Conservation (phyloP, 2,113 vertebrate genomes). For the Indicator indicator region DNA sequence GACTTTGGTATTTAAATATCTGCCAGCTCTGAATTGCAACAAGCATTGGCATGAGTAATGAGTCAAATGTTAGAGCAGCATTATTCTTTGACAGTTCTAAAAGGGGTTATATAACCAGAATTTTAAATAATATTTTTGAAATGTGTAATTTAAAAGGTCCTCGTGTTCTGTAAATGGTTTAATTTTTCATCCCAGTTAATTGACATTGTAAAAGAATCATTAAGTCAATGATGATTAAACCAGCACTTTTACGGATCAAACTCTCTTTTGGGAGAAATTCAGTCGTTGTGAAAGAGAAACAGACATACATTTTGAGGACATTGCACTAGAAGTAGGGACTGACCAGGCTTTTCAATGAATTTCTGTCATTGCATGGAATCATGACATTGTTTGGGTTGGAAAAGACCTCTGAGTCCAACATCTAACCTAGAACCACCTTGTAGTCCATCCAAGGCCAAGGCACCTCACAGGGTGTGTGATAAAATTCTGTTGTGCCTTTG, state of each 20-base stretch:
- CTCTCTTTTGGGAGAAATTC: conserved; percentile 47
- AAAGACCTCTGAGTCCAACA: no score
- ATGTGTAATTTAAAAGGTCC: conserved; percentile 71
- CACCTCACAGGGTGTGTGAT: background rate
- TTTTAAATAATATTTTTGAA: conserved; percentile 69
- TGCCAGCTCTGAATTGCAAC: conserved; percentile 72
- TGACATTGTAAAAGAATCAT: conserved; percentile 52
- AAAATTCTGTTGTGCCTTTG: background rate
- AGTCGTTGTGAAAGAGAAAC: background rate
- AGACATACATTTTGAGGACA: background rate
- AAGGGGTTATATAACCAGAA: conserved; percentile 72
- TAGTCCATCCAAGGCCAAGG: background rate
- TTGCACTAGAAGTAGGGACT: background rate
- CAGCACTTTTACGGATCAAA: conserved; percentile 43
- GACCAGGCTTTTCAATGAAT: background rate
- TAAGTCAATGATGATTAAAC: conserved; percentile 44
- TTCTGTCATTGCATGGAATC: background rate
- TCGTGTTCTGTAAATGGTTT: conserved; percentile 55
- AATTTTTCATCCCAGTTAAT: conserved; percentile 61
- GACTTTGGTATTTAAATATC: conserved; percentile 71
- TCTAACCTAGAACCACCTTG: background rate
- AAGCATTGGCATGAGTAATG: conserved; percentile 72
- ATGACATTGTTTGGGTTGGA: no score
- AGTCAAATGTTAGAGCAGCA: conserved; percentile 70
- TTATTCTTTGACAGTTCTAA: conserved; percentile 76